phyloP scores from a whole-genome alignment of 2,113 vertebrate species.

The Phylloscopus trochilus region DNA sequence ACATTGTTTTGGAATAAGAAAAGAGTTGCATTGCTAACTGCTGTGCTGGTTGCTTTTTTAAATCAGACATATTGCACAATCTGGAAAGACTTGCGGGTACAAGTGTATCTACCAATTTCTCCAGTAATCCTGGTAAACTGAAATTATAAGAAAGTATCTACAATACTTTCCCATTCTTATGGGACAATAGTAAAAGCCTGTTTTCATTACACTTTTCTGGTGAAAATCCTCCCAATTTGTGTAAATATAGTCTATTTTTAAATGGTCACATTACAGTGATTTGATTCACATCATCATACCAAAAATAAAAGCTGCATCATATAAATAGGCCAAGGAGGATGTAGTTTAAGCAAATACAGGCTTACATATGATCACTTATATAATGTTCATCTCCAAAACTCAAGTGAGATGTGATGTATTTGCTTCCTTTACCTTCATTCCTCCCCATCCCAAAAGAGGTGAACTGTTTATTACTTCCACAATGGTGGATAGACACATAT shows the following conservation, averaged over 20 bases:
- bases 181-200: background rate
- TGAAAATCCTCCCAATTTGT: background rate
- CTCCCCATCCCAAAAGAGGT: background rate
- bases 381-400: background rate
- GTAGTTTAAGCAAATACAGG: background rate
- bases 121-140: background rate
- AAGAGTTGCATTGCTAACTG: background rate
- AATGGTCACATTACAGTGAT: background rate
- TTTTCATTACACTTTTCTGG: background rate
- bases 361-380: background rate
- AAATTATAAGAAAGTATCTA: background rate
- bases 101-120: background rate
- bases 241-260: background rate
- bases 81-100: background rate
- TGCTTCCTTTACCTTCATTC: background rate
- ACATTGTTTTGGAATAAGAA: background rate
- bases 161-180: background rate
- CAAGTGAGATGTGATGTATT: rapidly evolving
- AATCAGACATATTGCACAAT: background rate
- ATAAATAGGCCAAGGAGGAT: background rate
- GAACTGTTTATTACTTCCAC: background rate
- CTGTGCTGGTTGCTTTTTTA: background rate
- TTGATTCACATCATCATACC: background rate
- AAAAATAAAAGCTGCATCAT: background rate
- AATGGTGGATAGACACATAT: background rate